These are phyloP conservation scores for Drosophila bipectinata DNA, from an alignment of 1,140 invertebrate species.

Conservation along the genomic window DNA sequence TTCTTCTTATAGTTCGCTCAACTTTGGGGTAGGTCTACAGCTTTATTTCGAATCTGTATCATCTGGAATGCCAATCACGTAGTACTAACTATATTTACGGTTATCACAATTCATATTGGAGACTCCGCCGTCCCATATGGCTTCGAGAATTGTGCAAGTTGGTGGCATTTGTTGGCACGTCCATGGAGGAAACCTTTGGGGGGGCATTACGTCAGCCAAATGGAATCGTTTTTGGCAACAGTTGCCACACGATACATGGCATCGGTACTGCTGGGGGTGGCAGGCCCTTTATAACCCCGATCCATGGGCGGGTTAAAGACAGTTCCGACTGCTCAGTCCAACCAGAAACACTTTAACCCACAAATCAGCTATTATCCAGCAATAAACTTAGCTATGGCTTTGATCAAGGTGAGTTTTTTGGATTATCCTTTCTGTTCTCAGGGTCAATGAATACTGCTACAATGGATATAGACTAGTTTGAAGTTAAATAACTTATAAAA, in stretches of 20 bases:
- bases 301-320: conserved; percentile 13
- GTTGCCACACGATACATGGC: conserved; percentile 44
- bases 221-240: conserved; percentile 53
- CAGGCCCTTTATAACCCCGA: conserved; percentile 60
- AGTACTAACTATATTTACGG: conserved; percentile 23
- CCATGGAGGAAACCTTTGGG: conserved; percentile 52
- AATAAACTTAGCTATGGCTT: conserved; percentile 61
- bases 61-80: conserved; percentile 56
- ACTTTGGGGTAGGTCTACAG: conserved; percentile 50
- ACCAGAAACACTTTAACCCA: conserved; percentile 10
- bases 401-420: conserved; percentile 69
- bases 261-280: background rate
- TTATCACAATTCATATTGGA: conserved; percentile 60
- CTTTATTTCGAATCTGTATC: conserved; percentile 10
- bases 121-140: background rate
- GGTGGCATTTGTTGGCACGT: conserved; percentile 55
- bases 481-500: too few relatives aligned
- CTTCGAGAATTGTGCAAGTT: conserved; percentile 41
- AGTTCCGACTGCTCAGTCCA: conserved; percentile 55
- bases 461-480: background rate
- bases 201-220: conserved; percentile 43
- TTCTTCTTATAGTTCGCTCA: background rate
- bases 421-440: background rate
- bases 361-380: conserved; percentile 11
- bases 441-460: background rate